phyloP scores from a whole-genome alignment of 2,797 vertebrate genomes.

The Catamblyrhynchus diadema region DNA sequence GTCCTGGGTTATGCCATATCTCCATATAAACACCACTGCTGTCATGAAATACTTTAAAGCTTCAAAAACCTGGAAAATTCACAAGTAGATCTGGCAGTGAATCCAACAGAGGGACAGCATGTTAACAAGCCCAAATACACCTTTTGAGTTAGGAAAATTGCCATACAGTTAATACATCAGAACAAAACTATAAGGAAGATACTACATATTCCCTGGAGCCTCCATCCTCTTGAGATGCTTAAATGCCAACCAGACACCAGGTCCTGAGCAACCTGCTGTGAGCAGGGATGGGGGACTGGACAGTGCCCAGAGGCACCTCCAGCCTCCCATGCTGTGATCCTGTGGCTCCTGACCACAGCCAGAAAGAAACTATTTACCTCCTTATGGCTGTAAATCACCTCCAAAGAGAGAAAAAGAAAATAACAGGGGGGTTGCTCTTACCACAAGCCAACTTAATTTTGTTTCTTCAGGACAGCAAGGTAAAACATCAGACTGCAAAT shows the following conservation, averaged over 20 bases:
- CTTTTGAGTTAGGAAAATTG: neutral
- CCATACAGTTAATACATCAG: neutral
- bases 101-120: neutral
- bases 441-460: neutral
- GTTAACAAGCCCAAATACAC: neutral
- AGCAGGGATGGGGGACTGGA: neutral
- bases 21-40: neutral
- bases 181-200: neutral
- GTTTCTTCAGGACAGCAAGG: neutral
- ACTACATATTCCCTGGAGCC: neutral
- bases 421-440: neutral
- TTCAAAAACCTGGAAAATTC: neutral
- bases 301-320: neutral
- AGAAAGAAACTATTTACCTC: neutral
- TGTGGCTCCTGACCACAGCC: neutral
- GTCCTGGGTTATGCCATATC: neutral
- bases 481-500: neutral
- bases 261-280: neutral
- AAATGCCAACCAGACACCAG: rapidly evolving
- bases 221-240: neutral
- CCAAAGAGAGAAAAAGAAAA: neutral
- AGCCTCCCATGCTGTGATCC: neutral
- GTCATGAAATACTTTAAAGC: neutral
- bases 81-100: neutral
- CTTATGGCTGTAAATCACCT: neutral